Percentiles rank a stretch among this genome's conserved stretches.
These are phyloP conservation scores for Borostomias antarcticus DNA, from an alignment of 2,797 vertebrate species.

Conservation along the genomic window DNA sequence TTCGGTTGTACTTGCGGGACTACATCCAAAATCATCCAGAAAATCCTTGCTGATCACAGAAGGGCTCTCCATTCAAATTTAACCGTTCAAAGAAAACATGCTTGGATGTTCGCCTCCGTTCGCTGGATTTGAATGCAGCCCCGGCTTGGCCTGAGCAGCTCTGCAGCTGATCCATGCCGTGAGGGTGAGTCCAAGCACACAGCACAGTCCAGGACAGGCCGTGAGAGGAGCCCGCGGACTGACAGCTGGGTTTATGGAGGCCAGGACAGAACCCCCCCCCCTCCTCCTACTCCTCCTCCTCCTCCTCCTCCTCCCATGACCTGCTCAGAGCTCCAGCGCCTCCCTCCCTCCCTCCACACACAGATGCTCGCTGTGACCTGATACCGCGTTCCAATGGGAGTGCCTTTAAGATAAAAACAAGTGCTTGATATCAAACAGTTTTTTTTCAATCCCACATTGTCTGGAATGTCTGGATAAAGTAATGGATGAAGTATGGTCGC, in stretches of 20 bases:
- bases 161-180: background rate
- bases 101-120: too few relatives aligned
- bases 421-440: constrained; percentile 51
- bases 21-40: too few relatives aligned
- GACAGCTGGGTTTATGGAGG: constrained; percentile 67
- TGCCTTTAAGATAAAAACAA: constrained; percentile 48
- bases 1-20: too few relatives aligned
- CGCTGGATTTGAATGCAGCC: too few relatives aligned
- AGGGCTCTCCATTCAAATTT: too few relatives aligned
- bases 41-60: too few relatives aligned
- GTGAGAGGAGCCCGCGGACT: constrained; percentile 58
- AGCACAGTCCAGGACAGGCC: constrained; percentile 47
- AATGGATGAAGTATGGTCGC: constrained; percentile 18
- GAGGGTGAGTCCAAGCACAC: constrained; percentile 37
- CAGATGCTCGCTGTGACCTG: constrained; percentile 57
- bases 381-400: constrained; percentile 56
- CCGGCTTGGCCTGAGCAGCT: constrained; percentile 15
- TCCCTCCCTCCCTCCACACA: background rate
- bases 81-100: too few relatives aligned
- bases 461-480: constrained; percentile 26
- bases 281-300: background rate
- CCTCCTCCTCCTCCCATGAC: constrained; percentile 48
- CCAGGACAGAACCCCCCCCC: constrained; percentile 36
- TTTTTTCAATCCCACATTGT: constrained; percentile 40
- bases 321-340: constrained; percentile 14